phyloP scores from a whole-genome alignment of 2,797 vertebrate genomes.

The Mico argentatus region DNA sequence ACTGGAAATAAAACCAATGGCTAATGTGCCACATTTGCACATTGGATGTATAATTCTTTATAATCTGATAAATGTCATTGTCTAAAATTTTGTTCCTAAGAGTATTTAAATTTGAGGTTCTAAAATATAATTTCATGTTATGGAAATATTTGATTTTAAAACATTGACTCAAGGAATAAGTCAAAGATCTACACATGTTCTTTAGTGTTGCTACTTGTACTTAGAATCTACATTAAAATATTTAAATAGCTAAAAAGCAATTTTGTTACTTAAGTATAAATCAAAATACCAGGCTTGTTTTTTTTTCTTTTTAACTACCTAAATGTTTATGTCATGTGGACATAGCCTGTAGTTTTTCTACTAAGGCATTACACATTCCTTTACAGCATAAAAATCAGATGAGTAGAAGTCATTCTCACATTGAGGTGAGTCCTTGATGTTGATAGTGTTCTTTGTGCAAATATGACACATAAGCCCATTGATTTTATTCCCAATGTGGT shows the following conservation, averaged over 20 bases:
- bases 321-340: background rate
- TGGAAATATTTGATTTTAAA: background rate
- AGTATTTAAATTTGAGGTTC: background rate
- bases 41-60: background rate
- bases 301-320: background rate
- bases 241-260: background rate
- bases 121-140: background rate
- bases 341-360: background rate
- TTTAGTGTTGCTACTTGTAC: background rate
- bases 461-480: background rate
- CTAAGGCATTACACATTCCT: background rate
- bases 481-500: background rate
- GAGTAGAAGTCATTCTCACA: fast-evolving
- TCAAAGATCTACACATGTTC: background rate
- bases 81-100: background rate
- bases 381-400: background rate
- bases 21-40: background rate
- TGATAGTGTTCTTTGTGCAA: background rate
- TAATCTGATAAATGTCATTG: background rate
- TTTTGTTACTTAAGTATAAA: background rate
- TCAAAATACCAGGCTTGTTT: background rate
- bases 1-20: background rate
- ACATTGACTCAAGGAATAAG: background rate
- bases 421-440: fast-evolving
- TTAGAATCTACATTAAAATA: background rate